These are phyloP conservation scores for Pachliopta kotzebuea DNA, from an alignment of 2,888 invertebrate genomes.

Conservation along the genomic window DNA sequence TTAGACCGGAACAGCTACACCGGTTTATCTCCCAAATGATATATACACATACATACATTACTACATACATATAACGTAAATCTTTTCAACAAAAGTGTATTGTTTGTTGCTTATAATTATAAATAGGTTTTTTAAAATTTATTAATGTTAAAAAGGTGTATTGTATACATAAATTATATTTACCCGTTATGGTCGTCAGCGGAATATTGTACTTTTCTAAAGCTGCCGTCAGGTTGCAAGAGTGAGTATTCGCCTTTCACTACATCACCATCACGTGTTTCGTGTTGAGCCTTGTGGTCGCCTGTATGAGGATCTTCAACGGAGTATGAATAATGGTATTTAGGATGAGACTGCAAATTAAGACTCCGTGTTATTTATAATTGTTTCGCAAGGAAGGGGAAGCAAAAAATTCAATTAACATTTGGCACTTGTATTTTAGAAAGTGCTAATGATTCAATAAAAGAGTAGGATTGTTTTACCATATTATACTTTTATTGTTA, in stretches of 20 bases:
- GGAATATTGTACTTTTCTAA: conserved; percentile 81
- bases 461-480: too few species aligned
- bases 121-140: too few species aligned
- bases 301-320: conserved; percentile 82
- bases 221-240: conserved; percentile 81
- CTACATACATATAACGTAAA: neutral
- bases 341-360: conserved; percentile 76
- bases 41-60: neutral
- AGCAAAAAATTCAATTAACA: neutral
- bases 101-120: neutral
- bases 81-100: neutral
- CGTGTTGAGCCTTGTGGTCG: conserved; percentile 82
- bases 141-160: neutral
- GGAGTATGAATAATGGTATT: conserved; percentile 82
- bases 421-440: neutral
- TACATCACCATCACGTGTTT: conserved; percentile 81
- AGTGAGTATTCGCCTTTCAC: conserved; percentile 84
- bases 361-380: neutral
- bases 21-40: conserved; percentile 70
- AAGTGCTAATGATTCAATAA: too few species aligned
- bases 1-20: conserved; percentile 48
- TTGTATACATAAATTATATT: conserved; percentile 30
- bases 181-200: conserved; percentile 82
- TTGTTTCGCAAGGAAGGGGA: neutral
- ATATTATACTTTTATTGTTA: neutral